A percentile compares a stretch with the other conserved stretches of the same genome.
phyloP scores from a whole-genome alignment of 1,140 invertebrate genomes.

The Matsumurasca onukii region DNA sequence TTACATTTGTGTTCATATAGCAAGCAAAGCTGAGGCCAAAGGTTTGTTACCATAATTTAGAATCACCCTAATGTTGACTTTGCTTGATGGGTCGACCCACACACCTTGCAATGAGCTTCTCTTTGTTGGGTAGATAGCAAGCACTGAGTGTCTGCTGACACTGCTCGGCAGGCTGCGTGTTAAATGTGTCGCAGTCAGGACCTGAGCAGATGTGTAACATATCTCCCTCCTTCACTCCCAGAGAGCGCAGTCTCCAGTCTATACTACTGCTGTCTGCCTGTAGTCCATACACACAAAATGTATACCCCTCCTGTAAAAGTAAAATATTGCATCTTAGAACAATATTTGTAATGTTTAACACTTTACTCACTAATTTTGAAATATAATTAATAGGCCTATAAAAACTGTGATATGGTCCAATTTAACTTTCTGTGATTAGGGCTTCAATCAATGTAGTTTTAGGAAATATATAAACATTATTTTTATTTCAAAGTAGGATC shows the following conservation, averaged over 20 bases:
- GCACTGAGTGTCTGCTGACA: neutral
- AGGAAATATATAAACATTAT: no score
- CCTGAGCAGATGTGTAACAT: neutral
- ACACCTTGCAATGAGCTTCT: neutral
- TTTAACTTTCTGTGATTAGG: neutral
- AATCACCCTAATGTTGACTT: neutral
- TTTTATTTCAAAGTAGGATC: neutral
- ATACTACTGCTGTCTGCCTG: neutral
- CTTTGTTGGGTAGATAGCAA: conserved; percentile 14
- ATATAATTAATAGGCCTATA: neutral
- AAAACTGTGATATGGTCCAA: neutral
- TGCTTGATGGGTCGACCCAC: neutral
- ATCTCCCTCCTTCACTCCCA: neutral
- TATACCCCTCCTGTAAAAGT: conserved; percentile 7
- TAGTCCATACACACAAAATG: neutral
- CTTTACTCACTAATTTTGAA: neutral
- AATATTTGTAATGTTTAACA: neutral
- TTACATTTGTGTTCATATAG: neutral
- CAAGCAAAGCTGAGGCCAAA: neutral
- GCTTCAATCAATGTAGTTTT: neutral
- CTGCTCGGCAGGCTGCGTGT: neutral
- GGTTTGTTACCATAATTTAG: neutral
- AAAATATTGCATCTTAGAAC: neutral
- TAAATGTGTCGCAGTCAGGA: neutral
- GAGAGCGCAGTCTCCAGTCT: neutral